These are phyloP conservation scores for Anolis sagrei DNA, from an alignment of 2,113 vertebrate species.

Conservation along the genomic window DNA sequence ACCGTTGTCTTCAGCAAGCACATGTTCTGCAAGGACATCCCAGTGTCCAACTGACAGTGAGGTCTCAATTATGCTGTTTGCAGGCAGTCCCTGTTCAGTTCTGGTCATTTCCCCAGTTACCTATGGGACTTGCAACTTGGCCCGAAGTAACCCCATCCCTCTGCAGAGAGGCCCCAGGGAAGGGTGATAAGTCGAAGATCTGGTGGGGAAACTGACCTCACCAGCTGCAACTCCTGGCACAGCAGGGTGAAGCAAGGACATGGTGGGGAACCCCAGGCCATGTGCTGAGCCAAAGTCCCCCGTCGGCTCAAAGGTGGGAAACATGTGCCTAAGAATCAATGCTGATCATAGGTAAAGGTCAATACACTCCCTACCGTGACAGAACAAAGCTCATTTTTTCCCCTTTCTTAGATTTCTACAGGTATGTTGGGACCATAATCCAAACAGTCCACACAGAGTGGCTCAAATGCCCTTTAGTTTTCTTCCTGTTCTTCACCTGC, in stretches of 20 bases:
- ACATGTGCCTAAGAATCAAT: neutral
- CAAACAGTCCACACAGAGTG: neutral
- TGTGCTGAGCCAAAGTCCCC: neutral
- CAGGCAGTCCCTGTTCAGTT: neutral
- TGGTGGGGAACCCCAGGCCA: neutral
- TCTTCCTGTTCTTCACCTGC: neutral
- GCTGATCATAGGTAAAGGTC: neutral
- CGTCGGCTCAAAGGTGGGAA: neutral
- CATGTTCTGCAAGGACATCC: neutral
- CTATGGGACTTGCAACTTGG: conserved; percentile 6
- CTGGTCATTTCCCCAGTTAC: conserved; percentile 6
- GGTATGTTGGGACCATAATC: neutral
- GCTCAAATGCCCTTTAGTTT: neutral
- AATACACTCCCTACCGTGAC: neutral
- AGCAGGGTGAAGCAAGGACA: conserved; percentile 25
- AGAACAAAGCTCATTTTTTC: neutral
- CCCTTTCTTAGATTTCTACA: neutral
- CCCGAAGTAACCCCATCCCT: conserved; percentile 35
- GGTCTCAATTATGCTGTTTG: neutral
- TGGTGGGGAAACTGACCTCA: conserved; percentile 9
- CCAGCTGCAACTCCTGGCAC: conserved; percentile 25
- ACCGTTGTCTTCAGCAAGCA: neutral
- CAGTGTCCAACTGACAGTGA: neutral
- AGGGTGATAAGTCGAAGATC: conserved; percentile 6
- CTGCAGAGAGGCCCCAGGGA: conserved; percentile 18